Conservation (phyloP, 2,797 vertebrate species). For the Pantherophis vulpinus region DNA sequence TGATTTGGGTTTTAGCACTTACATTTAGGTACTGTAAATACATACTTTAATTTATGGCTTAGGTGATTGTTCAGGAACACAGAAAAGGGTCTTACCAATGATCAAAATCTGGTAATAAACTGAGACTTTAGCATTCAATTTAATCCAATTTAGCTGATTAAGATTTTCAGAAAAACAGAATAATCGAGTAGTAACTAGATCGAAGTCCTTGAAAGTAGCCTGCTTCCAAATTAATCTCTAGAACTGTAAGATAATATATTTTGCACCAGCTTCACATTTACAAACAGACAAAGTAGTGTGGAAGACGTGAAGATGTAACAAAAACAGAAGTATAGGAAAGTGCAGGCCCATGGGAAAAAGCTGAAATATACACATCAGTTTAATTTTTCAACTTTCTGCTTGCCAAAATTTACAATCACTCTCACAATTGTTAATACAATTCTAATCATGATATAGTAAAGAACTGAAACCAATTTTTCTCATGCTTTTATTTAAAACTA, state of each 20-base stretch:
- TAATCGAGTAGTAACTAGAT: background rate
- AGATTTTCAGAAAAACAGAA: slow-evolving; percentile 27
- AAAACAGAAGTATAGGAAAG: slow-evolving; percentile 6
- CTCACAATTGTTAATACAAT: background rate
- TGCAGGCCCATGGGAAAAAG: background rate
- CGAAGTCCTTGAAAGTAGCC: background rate
- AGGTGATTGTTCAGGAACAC: background rate
- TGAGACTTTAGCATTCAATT: slow-evolving; percentile 30
- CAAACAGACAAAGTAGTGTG: background rate
- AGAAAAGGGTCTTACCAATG: background rate
- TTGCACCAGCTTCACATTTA: slow-evolving; percentile 10
- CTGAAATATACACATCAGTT: background rate
- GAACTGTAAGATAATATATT: slow-evolving; percentile 13
- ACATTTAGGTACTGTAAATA: background rate
- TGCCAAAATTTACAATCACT: slow-evolving; percentile 7
- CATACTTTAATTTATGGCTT: background rate
- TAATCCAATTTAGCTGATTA: background rate
- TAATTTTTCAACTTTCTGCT: background rate
- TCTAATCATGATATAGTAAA: background rate
- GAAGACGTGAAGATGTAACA: background rate
- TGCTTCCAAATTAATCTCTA: background rate
- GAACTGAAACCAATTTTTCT: slow-evolving; percentile 1
- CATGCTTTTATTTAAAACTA: background rate
- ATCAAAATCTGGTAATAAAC: background rate
- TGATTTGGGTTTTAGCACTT: background rate